Evolutionary conservation across 2,888 invertebrate species (phyloP), one percentile per base, ranked within the genome.

Genomic region (Drosophila imparisetae): DNA sequence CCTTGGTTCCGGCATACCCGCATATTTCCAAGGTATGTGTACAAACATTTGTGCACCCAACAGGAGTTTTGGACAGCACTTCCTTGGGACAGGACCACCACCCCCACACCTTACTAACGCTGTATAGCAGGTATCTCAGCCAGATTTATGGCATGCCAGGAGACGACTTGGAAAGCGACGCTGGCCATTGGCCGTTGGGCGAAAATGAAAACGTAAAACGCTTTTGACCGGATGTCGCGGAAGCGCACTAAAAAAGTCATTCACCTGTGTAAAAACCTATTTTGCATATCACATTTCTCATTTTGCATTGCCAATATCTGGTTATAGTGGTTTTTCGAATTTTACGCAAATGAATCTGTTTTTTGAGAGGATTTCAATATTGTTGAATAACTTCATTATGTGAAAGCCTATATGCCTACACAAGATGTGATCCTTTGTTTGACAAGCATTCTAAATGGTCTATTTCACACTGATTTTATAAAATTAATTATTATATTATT

Each of bases 161-260:
- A 80, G 77, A 54, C 76, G 55, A 57, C 60, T 67, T 65, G 59
- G 59, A 72, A 68, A 73, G 58, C 66, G 66, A 52, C 66, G 58
- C 49, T 73, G 86, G 59, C 66, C 77, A 65, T 36, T 78, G 84
- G 73, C 65, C 66, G 42, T 59, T 65, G 57, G 81, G 77, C 76
- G 87, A 83, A 86, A 90, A 88, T 88, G 91, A 87, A 86, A 90
- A 91, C 78, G 74, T 52, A 75, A 86, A 90, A 91, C 76, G 76
- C 55, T 82, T 84, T 92, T 92, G 92, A 91, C 92, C 91, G 91
- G 92, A 92, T 92, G 89, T 86, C 77, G 75, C 74, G 90, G 82
- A 91, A 90, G 85, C 80, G 81, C 83, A 85, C 81, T 67, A 76
- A 83, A 90, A 83, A 84, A 91, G 92, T 92, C 91, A 91, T 91